Evolutionary conservation across 1,140 invertebrate genomes (phyloP).

Genomic region (Aethina tumida): DNA sequence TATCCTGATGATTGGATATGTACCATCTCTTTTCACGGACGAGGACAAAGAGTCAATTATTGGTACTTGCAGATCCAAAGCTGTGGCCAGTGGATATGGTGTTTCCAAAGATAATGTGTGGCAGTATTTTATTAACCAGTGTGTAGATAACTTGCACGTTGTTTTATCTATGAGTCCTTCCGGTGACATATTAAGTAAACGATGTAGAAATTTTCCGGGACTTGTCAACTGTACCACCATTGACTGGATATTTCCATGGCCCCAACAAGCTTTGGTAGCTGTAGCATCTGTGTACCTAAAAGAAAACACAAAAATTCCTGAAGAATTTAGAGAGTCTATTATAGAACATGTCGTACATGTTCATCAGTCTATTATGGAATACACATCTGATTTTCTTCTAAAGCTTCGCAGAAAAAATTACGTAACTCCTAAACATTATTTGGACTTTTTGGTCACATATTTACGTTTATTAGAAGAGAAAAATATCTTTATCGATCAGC

Average conservation of each 20-base stretch:
- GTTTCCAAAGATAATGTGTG: conserved; percentile 68
- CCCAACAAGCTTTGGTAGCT: conserved; percentile 73
- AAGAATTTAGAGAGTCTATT: conserved; percentile 45
- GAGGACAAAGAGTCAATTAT: conserved; percentile 79
- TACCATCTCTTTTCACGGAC: conserved; percentile 73
- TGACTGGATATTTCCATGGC: conserved; percentile 91
- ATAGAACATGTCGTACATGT: conserved; percentile 77
- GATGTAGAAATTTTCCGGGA: conserved; percentile 83
- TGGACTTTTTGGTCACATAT: conserved; percentile 76
- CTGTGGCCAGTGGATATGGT: conserved; percentile 55
- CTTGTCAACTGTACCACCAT: conserved; percentile 88
- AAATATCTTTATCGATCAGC: conserved; percentile 51
- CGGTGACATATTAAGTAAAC: conserved; percentile 66
- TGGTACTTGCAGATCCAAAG: conserved; percentile 50
- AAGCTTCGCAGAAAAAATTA: conserved; percentile 69
- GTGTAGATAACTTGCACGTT: conserved; percentile 75
- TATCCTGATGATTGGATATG: conserved; percentile 71
- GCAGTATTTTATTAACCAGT: conserved; percentile 71
- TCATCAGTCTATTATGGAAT: conserved; percentile 60
- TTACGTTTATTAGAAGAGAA: conserved; percentile 60
- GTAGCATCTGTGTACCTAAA: conserved; percentile 73
- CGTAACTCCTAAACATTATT: conserved; percentile 82
- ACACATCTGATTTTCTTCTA: conserved; percentile 59
- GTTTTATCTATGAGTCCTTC: conserved; percentile 83
- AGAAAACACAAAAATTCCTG: conserved; percentile 38